These are phyloP conservation scores for Himalopsyche japonica DNA, from an alignment of 2,888 invertebrate species.

Conservation along the genomic window DNA sequence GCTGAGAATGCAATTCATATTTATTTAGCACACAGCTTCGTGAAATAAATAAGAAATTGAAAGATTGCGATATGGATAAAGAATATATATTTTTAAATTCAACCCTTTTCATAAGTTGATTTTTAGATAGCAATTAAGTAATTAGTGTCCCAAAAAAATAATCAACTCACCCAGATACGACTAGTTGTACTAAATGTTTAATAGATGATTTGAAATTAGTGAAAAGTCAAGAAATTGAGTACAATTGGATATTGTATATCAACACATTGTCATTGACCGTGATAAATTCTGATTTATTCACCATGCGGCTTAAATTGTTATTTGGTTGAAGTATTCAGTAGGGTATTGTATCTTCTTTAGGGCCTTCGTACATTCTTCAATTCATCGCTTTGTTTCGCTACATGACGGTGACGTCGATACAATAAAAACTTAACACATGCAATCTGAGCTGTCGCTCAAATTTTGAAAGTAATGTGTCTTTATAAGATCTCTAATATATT, in stretches of 20 bases:
- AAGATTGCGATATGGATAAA: too few species aligned
- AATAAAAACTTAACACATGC: neutral
- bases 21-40: too few species aligned
- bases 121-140: too few species aligned
- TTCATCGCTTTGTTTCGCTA: neutral
- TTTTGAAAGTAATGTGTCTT: too few species aligned
- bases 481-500: too few species aligned
- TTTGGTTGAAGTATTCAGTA: neutral
- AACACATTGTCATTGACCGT: neutral
- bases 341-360: neutral
- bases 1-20: too few species aligned
- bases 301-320: neutral
- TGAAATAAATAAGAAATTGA: too few species aligned
- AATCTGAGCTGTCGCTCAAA: neutral
- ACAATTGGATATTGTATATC: neutral
- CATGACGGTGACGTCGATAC: neutral
- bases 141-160: too few species aligned
- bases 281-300: neutral
- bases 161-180: too few species aligned
- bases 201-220: neutral
- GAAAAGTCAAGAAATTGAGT: neutral
- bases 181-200: too few species aligned
- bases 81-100: too few species aligned
- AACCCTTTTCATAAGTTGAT: too few species aligned
- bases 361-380: neutral